Percentiles rank a stretch among this genome's conserved stretches.
phyloP scores from a whole-genome alignment of 92 coral and sea anemone genomes.

The Porites lobata region DNA sequence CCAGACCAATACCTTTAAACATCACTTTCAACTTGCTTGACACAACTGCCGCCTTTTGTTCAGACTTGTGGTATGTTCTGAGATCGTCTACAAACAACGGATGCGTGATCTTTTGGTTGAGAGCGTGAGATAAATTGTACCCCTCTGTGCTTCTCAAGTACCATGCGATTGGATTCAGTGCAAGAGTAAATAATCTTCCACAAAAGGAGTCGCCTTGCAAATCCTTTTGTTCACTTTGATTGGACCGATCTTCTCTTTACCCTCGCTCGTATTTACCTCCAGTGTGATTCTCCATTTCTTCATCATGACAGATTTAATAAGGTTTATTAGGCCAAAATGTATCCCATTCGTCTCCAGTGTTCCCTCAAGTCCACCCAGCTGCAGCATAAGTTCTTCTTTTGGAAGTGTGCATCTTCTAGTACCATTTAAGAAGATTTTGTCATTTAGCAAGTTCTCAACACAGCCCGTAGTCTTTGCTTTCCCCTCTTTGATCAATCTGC shows the following conservation, averaged over 20 bases:
- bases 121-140: no score
- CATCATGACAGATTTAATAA: neutral
- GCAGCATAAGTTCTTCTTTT: constrained; percentile 33
- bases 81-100: no score
- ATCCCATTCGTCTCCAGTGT: constrained; percentile 25
- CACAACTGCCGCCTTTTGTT: no score
- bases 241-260: constrained; percentile 17
- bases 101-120: no score
- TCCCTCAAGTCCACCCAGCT: constrained; percentile 5
- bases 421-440: neutral
- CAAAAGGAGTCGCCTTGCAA: constrained; percentile 30
- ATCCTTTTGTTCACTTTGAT: constrained; percentile 1
- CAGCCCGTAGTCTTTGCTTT: constrained; percentile 24
- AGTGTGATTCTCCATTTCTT: constrained; percentile 29
- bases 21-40: no score
- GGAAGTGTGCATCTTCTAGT: constrained; percentile 23
- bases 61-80: no score
- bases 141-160: no score
- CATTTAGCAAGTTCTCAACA: constrained; percentile 14
- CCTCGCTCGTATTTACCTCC: constrained; percentile 8
- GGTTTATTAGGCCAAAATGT: neutral
- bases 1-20: no score
- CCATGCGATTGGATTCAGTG: constrained; percentile 31
- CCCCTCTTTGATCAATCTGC: constrained; percentile 34
- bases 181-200: constrained; percentile 24